phyloP scores from a whole-genome alignment of 2,888 invertebrate genomes.

The Mesoligia furuncula region DNA sequence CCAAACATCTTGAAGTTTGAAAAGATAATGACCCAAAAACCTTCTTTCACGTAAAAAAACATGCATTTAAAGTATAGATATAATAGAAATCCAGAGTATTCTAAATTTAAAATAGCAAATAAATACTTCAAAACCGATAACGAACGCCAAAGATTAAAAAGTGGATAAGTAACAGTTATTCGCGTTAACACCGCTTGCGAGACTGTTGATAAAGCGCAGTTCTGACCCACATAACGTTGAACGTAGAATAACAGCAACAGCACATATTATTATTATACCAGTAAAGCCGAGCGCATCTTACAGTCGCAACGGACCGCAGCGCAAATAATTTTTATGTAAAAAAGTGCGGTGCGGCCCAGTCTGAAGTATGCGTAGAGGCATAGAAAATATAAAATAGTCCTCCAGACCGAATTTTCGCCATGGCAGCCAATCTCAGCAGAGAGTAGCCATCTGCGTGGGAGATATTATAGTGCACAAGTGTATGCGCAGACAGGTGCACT shows the following conservation, averaged over 20 bases:
- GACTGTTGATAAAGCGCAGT: conserved; percentile 42
- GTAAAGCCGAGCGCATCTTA: not conserved
- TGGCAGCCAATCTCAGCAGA: not conserved
- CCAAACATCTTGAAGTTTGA: not conserved
- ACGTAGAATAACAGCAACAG: conserved; percentile 20
- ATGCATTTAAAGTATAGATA: not conserved
- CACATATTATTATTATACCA: not conserved
- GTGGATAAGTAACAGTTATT: conserved; percentile 38
- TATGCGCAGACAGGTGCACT: not conserved
- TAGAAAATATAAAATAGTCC: not conserved
- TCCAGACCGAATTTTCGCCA: not conserved
- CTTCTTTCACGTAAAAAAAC: not conserved
- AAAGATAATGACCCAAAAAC: not conserved
- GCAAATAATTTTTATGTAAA: not conserved
- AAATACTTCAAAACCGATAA: conserved; percentile 23
- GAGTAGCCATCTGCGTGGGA: not conserved
- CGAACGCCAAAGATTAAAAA: conserved; percentile 20
- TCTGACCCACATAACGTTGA: conserved; percentile 50
- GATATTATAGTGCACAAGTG: not conserved
- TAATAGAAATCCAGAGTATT: not conserved
- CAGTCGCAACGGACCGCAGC: not conserved
- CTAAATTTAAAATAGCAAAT: conserved; percentile 7
- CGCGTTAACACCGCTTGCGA: conserved; percentile 34
- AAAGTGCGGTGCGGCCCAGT: not conserved
- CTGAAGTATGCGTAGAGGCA: not conserved